phyloP scores from a whole-genome alignment of 1,140 invertebrate genomes.

The Brachionus sp. region DNA sequence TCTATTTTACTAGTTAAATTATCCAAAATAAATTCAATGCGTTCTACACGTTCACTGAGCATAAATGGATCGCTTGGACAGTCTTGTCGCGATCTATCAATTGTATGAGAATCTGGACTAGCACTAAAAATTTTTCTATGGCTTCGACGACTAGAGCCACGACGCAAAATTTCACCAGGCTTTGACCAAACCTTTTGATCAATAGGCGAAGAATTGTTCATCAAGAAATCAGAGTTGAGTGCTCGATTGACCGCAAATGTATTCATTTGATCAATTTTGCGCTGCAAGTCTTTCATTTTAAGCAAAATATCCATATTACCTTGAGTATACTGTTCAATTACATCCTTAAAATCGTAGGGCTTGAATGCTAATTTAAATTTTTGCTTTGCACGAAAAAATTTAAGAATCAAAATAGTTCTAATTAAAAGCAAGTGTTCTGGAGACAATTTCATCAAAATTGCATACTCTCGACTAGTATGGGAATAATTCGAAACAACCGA shows the following conservation, averaged over 20 bases:
- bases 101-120: not conserved
- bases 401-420: conserved; percentile 29
- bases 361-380: conserved; percentile 44
- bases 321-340: conserved; percentile 43
- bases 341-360: conserved; percentile 39
- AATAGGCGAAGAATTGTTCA: not conserved
- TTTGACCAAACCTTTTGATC: not conserved
- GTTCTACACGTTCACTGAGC: not conserved
- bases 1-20: not conserved
- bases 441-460: conserved; percentile 35
- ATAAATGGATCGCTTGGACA: not conserved
- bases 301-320: conserved; percentile 41
- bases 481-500: not conserved
- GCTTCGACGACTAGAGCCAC: not conserved
- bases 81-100: not conserved
- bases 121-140: not conserved
- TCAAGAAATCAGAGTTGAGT: not conserved
- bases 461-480: not conserved
- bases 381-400: conserved; percentile 36
- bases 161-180: not conserved
- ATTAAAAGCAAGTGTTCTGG: conserved; percentile 35
- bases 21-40: not conserved
- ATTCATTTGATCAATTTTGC: conserved; percentile 44
- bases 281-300: conserved; percentile 44
- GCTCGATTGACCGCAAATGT: not conserved